These are phyloP conservation scores for Grallaria varia DNA, from an alignment of 2,113 vertebrate species.

Conservation along the genomic window DNA sequence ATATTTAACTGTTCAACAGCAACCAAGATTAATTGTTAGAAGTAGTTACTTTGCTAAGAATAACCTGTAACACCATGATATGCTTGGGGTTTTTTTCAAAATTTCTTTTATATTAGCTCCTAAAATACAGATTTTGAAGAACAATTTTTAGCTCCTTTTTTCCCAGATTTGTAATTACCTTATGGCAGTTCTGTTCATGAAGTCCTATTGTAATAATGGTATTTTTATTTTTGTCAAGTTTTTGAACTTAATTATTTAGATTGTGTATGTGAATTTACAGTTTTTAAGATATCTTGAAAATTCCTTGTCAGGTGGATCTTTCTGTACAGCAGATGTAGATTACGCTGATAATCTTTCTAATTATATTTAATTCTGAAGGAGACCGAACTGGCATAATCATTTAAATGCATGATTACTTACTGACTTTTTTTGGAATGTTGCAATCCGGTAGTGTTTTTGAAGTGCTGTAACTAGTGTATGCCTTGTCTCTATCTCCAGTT, in stretches of 20 bases:
- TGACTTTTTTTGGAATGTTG: background rate
- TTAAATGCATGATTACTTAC: background rate
- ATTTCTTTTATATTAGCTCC: background rate
- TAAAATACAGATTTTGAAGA: background rate
- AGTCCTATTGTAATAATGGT: background rate
- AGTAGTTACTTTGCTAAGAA: background rate
- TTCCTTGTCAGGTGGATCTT: background rate
- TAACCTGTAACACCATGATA: background rate
- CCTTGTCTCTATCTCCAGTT: background rate
- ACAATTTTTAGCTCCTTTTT: background rate
- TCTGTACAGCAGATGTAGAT: background rate
- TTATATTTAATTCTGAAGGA: background rate
- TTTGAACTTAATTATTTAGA: background rate
- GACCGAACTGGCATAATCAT: background rate
- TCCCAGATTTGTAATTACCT: background rate
- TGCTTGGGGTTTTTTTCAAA: background rate
- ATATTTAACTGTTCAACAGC: background rate
- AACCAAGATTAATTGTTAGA: background rate
- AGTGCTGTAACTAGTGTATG: background rate
- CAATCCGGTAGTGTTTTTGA: background rate
- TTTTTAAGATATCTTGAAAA: background rate
- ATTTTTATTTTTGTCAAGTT: background rate
- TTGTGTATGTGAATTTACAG: fast-evolving
- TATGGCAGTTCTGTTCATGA: background rate
- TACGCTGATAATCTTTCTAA: background rate